These are phyloP conservation scores for Chelon labrosus DNA, from an alignment of 2,797 vertebrate genomes.

Conservation along the genomic window DNA sequence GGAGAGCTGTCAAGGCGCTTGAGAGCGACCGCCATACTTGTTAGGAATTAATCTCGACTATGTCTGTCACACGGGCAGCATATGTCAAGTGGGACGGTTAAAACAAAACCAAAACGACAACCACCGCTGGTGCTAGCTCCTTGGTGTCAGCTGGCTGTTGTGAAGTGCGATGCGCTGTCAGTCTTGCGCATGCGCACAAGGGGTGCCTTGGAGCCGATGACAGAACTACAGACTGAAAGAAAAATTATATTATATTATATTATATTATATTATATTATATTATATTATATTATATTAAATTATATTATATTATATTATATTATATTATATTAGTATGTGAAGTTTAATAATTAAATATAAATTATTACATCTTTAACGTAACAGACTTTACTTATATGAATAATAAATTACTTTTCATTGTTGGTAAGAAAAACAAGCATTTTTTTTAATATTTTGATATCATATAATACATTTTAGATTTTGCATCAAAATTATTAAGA, in stretches of 20 bases:
- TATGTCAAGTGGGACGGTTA: neutral
- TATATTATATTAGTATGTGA: no score
- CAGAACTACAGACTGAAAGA: no score
- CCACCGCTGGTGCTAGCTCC: neutral
- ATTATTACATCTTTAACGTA: no score
- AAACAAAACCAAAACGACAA: slow-evolving; percentile 1
- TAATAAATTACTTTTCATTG: no score
- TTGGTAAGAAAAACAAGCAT: no score
- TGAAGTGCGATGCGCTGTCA: slow-evolving; percentile 62
- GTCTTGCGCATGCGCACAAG: slow-evolving; percentile 66
- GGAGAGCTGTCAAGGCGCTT: slow-evolving; percentile 14
- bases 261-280: slow-evolving; percentile 3
- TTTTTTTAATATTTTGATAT: no score
- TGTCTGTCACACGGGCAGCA: neutral
- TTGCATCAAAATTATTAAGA: neutral
- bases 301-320: neutral
- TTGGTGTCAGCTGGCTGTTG: slow-evolving; percentile 57
- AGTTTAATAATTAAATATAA: no score
- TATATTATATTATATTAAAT: neutral
- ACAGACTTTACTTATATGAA: no score
- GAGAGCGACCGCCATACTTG: slow-evolving; percentile 58
- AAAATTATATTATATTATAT: neutral
- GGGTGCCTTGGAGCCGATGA: neutral
- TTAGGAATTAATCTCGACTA: neutral
- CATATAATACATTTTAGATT: no score